Percentiles rank a stretch among this genome's conserved stretches.
Evolutionary conservation across 2,113 vertebrate species (phyloP).

Genomic region (Isichthys henryi): DNA sequence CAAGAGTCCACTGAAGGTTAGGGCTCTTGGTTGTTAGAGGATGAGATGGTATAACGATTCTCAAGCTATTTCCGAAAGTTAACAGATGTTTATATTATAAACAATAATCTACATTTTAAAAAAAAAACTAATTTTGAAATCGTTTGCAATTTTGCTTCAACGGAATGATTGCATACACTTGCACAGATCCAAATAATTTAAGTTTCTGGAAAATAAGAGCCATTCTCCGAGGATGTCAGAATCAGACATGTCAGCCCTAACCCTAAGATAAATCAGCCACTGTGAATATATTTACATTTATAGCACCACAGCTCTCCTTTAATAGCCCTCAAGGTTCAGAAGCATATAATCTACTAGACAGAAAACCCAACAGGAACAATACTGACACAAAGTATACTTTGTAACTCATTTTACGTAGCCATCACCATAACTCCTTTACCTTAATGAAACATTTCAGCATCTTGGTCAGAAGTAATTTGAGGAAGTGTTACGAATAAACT

Average conservation of each 20-base stretch:
- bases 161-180: background rate
- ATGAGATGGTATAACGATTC: background rate
- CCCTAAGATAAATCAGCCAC: background rate
- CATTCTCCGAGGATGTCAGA: background rate
- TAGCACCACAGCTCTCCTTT: background rate
- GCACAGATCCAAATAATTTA: background rate
- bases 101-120: background rate
- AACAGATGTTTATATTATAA: background rate
- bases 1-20: background rate
- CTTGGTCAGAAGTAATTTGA: background rate
- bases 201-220: background rate
- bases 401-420: background rate
- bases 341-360: background rate
- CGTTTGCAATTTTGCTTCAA: background rate
- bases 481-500: background rate
- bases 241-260: background rate
- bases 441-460: background rate
- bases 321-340: background rate
- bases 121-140: background rate
- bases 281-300: background rate
- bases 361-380: background rate
- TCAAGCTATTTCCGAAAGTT: background rate
- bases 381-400: background rate
- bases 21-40: background rate
- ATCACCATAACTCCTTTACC: background rate